Percentiles rank a stretch among this genome's conserved stretches.
Conservation (phyloP, 2,888 invertebrate genomes). For the Neria commutata region DNA sequence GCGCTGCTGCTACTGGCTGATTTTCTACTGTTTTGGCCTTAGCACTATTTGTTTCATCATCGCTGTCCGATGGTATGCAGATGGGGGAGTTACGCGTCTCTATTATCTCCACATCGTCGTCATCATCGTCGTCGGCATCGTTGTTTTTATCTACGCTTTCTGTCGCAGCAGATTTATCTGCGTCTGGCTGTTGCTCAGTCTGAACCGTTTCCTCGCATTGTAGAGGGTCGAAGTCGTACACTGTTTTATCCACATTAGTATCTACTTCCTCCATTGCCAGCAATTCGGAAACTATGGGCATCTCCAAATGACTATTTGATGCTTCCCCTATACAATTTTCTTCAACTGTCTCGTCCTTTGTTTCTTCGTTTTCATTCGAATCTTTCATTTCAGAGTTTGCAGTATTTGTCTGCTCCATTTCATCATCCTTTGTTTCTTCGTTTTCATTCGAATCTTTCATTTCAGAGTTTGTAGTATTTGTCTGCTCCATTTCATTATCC, state of each 20-base stretch:
- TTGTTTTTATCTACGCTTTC: conserved; percentile 10
- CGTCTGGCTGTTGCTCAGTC: neutral
- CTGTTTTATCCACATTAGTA: too few species aligned
- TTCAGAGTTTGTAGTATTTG: too few species aligned
- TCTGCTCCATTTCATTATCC: too few species aligned
- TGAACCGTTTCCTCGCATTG: neutral
- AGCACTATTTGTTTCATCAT: conserved; percentile 29
- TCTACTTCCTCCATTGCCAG: too few species aligned
- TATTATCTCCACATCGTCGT: conserved; percentile 43
- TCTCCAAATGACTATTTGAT: conserved; percentile 9
- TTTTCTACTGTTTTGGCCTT: conserved; percentile 7
- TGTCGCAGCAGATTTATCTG: conserved; percentile 7
- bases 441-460: too few species aligned
- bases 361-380: too few species aligned
- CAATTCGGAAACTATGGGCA: too few species aligned
- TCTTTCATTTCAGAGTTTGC: too few species aligned
- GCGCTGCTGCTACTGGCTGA: conserved; percentile 5
- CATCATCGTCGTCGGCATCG: conserved; percentile 31
- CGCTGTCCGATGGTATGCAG: conserved; percentile 44
- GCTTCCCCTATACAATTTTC: neutral
- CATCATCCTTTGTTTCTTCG: too few species aligned
- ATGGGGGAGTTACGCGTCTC: conserved; percentile 44
- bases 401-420: too few species aligned
- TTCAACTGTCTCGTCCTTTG: neutral
- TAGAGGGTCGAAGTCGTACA: too few species aligned